Percentiles rank a stretch among this genome's conserved stretches.
Evolutionary conservation across 2,797 vertebrate species (phyloP).

Genomic region (Mus spretus): DNA sequence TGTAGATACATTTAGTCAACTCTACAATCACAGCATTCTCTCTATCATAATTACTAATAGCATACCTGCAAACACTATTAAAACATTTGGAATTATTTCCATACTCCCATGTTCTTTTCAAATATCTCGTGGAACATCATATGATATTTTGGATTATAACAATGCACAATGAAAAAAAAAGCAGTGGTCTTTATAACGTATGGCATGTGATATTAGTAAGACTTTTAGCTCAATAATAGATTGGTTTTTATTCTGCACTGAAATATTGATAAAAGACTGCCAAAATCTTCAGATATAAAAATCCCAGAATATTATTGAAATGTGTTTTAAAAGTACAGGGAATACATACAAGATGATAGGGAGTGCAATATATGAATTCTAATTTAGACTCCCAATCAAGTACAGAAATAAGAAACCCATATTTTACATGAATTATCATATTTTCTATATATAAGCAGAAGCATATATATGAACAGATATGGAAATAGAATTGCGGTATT

Average conservation of each 20-base stretch:
- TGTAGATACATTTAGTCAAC: neutral
- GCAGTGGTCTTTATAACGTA: fast-evolving
- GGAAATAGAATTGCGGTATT: neutral
- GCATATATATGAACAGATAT: neutral
- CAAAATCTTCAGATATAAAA: neutral
- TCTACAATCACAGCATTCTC: neutral
- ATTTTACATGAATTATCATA: neutral
- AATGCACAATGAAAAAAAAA: neutral
- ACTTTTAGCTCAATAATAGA: neutral
- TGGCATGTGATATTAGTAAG: too few relatives aligned
- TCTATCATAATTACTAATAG: neutral
- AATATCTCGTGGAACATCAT: neutral
- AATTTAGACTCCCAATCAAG: neutral
- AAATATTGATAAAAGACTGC: neutral
- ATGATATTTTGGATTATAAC: neutral
- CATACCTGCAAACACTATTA: neutral
- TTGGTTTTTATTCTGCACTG: neutral
- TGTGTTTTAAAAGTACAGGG: neutral
- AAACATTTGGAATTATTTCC: neutral
- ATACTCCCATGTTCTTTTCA: neutral
- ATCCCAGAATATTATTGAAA: neutral
- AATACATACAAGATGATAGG: too few relatives aligned
- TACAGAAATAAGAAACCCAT: neutral
- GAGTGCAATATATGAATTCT: neutral
- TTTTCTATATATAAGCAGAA: neutral